A percentile compares a stretch with the other conserved stretches of the same genome.
Conservation (phyloP, 2,888 invertebrate genomes). For the Chloromyia formosa region DNA sequence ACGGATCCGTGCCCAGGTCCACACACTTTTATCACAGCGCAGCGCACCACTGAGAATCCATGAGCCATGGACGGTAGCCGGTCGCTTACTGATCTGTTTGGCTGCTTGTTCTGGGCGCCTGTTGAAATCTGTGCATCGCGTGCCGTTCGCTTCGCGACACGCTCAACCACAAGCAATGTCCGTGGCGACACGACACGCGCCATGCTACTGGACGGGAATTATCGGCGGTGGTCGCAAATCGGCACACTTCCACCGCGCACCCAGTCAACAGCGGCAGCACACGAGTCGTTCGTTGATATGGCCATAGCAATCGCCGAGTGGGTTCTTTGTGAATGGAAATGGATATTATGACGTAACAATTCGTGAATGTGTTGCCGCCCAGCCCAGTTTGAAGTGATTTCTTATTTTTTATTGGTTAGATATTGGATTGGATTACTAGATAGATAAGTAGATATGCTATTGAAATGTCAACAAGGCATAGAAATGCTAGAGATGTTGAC, state of each 20-base stretch:
- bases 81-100: background rate
- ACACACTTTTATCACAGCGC: background rate
- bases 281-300: too few relatives aligned
- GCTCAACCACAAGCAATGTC: constrained; percentile 40
- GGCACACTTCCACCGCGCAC: background rate
- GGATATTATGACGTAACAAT: too few relatives aligned
- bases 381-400: too few relatives aligned
- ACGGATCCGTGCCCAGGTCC: background rate
- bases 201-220: background rate
- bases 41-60: background rate
- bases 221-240: background rate
- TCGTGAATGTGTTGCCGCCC: too few relatives aligned
- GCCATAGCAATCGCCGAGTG: too few relatives aligned
- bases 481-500: too few relatives aligned
- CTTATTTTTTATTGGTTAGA: too few relatives aligned
- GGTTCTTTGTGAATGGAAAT: too few relatives aligned
- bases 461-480: too few relatives aligned
- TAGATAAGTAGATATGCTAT: too few relatives aligned
- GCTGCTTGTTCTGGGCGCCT: constrained; percentile 16
- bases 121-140: constrained; percentile 38
- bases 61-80: background rate
- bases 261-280: background rate
- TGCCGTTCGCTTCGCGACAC: constrained; percentile 43
- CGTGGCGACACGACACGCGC: constrained; percentile 42
- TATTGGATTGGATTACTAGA: too few relatives aligned